Conservation (phyloP, 2,888 invertebrate species). For the Lasius fuliginosus region DNA sequence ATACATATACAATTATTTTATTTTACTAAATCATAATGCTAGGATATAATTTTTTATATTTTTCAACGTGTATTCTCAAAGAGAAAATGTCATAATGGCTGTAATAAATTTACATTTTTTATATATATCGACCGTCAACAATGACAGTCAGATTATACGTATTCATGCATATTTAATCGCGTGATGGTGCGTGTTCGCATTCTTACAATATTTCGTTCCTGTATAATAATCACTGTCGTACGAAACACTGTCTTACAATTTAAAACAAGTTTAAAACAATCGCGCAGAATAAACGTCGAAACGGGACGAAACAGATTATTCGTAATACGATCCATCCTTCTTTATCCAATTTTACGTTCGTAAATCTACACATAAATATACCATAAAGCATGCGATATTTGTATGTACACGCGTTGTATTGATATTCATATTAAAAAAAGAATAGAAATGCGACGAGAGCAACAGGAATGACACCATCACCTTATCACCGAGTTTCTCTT, state of each 20-base stretch:
- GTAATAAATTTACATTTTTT: slow-evolving; percentile 43
- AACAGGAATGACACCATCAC: slow-evolving; percentile 47
- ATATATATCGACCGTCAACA: slow-evolving; percentile 11
- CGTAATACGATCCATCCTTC: no score
- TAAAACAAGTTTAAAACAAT: not conserved
- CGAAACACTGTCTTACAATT: not conserved
- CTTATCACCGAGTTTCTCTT: not conserved
- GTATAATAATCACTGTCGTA: not conserved
- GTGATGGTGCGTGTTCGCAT: not conserved
- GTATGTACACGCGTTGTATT: not conserved
- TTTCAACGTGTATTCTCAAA: not conserved
- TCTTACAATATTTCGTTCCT: slow-evolving; percentile 7
- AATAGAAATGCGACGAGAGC: slow-evolving; percentile 54
- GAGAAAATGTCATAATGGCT: not conserved
- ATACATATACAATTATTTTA: slow-evolving; percentile 1
- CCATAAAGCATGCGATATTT: not conserved
- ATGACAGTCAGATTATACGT: slow-evolving; percentile 32
- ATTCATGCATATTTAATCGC: slow-evolving; percentile 35
- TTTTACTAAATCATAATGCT: slow-evolving; percentile 8
- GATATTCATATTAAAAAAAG: not conserved
- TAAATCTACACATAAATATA: no score
- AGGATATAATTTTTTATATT: not conserved
- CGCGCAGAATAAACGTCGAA: not conserved
- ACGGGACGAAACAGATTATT: not conserved
- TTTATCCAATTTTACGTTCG: no score